A percentile compares a stretch with the other conserved stretches of the same genome.
Conservation (phyloP, 1,140 invertebrate species). For the Monochamus saltuarius region DNA sequence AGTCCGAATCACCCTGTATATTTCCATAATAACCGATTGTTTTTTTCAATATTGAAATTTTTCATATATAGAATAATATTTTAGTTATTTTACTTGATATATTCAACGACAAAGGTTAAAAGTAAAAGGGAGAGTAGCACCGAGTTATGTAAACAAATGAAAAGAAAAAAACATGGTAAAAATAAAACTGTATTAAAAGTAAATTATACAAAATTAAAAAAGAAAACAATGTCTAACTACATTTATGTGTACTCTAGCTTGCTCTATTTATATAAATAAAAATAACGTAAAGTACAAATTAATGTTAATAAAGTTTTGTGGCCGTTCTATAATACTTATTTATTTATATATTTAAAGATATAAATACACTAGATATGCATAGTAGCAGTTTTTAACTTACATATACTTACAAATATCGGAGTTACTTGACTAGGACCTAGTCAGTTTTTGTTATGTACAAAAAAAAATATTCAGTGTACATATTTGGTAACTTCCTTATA, state of each 20-base stretch:
- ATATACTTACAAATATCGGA: slow-evolving; percentile 41
- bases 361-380: slow-evolving; percentile 46
- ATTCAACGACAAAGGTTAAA: neutral
- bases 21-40: too few relatives aligned
- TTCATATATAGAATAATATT: too few relatives aligned
- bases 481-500: slow-evolving; percentile 52
- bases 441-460: slow-evolving; percentile 48
- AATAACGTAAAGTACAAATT: slow-evolving; percentile 36
- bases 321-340: slow-evolving; percentile 23
- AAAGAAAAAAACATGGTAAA: slow-evolving; percentile 31
- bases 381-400: slow-evolving; percentile 35
- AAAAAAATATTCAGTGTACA: slow-evolving; percentile 45
- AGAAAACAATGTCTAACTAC: slow-evolving; percentile 45
- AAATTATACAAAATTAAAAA: slow-evolving; percentile 49
- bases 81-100: too few relatives aligned
- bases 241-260: slow-evolving; percentile 43
- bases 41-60: too few relatives aligned
- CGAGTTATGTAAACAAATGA: neutral
- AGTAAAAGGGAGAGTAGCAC: neutral
- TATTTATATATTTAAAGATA: slow-evolving; percentile 34
- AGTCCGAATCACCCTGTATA: too few relatives aligned
- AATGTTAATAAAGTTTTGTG: slow-evolving; percentile 37
- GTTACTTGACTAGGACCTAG: slow-evolving; percentile 49
- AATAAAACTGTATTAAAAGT: slow-evolving; percentile 49
- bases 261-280: slow-evolving; percentile 42